Percentiles rank a stretch among this genome's conserved stretches.
These are phyloP conservation scores for Oryctolagus cuniculus DNA, from an alignment of 2,113 vertebrate genomes.

Conservation along the genomic window DNA sequence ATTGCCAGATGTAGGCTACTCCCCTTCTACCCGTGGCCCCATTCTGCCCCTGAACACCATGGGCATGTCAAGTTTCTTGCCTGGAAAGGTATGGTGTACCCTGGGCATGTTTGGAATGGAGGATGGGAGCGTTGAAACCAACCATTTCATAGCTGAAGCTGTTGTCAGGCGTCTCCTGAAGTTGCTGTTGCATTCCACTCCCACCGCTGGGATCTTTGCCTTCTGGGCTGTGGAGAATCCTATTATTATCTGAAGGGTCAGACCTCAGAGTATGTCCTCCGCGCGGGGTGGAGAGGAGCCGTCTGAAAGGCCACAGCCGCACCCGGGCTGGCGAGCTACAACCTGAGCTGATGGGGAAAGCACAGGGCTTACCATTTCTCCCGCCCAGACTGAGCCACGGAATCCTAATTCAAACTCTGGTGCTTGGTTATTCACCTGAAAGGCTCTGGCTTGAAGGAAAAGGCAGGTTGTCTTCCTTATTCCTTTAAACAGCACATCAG, in stretches of 20 bases:
- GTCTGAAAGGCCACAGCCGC: neutral
- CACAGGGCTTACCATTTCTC: neutral
- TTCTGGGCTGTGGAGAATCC: neutral
- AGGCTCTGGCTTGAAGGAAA: neutral
- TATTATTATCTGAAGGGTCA: constrained; percentile 4
- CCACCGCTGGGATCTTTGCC: neutral
- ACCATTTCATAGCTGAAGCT: neutral
- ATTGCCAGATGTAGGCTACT: constrained; percentile 50
- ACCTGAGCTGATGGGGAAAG: neutral
- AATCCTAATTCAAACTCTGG: neutral
- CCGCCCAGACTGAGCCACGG: neutral
- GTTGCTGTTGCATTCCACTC: neutral
- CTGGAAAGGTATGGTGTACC: neutral
- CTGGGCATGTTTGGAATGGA: neutral
- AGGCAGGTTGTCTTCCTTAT: constrained; percentile 4
- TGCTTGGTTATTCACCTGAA: neutral
- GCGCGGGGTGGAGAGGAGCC: neutral
- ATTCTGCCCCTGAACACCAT: constrained; percentile 18
- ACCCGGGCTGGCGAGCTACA: neutral
- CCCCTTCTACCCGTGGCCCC: constrained; percentile 57
- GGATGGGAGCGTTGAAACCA: neutral
- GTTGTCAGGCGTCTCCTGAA: neutral
- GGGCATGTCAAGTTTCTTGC: neutral
- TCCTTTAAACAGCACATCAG: neutral
- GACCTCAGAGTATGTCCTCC: neutral